Base-by-base conservation (phyloP, 2,113 vertebrate genomes). In the Lutjanus erythropterus region DNA sequence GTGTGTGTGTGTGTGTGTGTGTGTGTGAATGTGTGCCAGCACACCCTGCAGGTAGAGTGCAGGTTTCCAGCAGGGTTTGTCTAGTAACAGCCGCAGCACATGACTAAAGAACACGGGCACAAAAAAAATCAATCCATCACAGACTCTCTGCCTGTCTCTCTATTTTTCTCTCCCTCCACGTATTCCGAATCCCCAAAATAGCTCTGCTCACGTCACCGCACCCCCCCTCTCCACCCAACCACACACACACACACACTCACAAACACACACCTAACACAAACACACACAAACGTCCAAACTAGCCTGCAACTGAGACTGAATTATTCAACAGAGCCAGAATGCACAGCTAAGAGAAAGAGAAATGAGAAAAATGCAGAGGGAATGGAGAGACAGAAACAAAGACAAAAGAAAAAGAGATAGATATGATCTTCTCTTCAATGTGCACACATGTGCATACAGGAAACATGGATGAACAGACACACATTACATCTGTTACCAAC, bases 61-160 rank as follows among this genome's bases (percentile, higher is more conserved):
- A 75, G 73, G 78, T 66, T 78, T 85, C 79, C 70, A 85, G 79
- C 79, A 62, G 49, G 58, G 76, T 86, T 84, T 80, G 83, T 86
- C 80, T 84, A 73, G 91, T 88, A 86, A 79, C 88, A 90, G 85
- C 78, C 41, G 25, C 82, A 75, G 76, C 89, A 91, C 65, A 75
- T 87, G 86, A 91, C 75, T 62, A 73, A 89, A 85, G 78, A 86
- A 86, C 79, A 81, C 35, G 11, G 37, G 71, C 72, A 60, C 23
- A 12, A 68, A 79, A 80, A 86, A 82, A 86, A 86, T 85, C 88
- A 88, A 90, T 92, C 88, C 82, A 91, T 91, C 90, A 82, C 84
- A 89, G 69, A 87, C 77, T 56, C 80, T 59, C 70, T 80, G 47
- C 19, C 37, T 78, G 50, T 60, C 37, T 85, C 58, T 86, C 61